phyloP scores from a whole-genome alignment of 2,113 vertebrate genomes.

The Pygoscelis adeliae region DNA sequence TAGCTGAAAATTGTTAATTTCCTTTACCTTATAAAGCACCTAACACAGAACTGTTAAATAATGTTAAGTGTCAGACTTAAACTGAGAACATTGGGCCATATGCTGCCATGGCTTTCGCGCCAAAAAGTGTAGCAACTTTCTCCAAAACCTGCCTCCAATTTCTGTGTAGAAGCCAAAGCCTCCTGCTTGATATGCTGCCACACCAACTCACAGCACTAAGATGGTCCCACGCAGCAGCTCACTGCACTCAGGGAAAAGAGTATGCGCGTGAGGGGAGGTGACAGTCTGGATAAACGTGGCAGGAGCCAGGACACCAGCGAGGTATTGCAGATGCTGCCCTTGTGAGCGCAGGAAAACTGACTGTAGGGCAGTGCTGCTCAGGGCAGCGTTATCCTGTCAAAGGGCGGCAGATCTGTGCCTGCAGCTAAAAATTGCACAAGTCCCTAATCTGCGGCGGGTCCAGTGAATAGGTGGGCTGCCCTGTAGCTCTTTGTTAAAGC shows the following conservation, averaged over 20 bases:
- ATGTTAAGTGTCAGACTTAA: conserved; percentile 75
- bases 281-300: not conserved
- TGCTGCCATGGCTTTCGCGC: conserved; percentile 50
- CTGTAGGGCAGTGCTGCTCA: not conserved
- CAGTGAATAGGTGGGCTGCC: not conserved
- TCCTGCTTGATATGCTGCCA: conserved; percentile 70
- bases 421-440: not conserved
- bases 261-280: not conserved
- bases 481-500: not conserved
- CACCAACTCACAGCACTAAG: not conserved
- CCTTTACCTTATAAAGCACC: conserved; percentile 74
- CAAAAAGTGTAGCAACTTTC: conserved; percentile 71
- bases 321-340: not conserved
- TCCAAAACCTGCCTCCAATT: conserved; percentile 71
- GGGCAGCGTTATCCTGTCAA: not conserved
- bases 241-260: not conserved
- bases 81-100: conserved; percentile 73
- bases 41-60: conserved; percentile 74
- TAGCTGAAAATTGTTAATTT: conserved; percentile 74
- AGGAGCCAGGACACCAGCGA: not conserved
- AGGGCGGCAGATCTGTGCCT: not conserved
- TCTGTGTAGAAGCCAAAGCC: conserved; percentile 66
- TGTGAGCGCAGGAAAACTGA: fast-evolving
- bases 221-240: conserved; percentile 44
- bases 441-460: not conserved